Conservation (phyloP, 64 coral and sea anemone genomes). For the Dendronephthya gigantea region DNA sequence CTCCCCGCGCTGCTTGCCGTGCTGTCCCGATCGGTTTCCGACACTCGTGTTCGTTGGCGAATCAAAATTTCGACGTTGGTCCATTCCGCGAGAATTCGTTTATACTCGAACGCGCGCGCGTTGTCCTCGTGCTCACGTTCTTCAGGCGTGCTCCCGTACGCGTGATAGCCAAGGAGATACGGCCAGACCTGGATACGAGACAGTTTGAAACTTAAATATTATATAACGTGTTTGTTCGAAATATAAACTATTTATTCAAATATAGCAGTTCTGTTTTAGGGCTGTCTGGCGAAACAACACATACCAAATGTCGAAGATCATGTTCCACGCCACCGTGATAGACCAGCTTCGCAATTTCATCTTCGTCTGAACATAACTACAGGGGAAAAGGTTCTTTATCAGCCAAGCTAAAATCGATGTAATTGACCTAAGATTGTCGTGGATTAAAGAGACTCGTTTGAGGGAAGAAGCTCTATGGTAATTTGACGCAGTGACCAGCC, state of each 20-base stretch:
- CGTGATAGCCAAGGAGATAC: slow-evolving; percentile 72
- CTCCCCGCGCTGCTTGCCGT: slow-evolving; percentile 80
- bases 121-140: slow-evolving; percentile 46
- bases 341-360: slow-evolving; percentile 16
- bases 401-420: no score
- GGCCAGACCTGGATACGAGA: slow-evolving; percentile 73
- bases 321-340: slow-evolving; percentile 85
- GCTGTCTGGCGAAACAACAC: neutral
- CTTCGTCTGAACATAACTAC: neutral
- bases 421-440: no score
- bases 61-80: slow-evolving; percentile 70
- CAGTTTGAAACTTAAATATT: neutral
- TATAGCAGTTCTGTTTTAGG: no score
- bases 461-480: neutral
- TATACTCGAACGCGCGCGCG: slow-evolving; percentile 36
- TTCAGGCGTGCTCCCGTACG: slow-evolving; percentile 65
- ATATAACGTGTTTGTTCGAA: neutral
- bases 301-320: slow-evolving; percentile 70
- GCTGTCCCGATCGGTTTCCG: slow-evolving; percentile 59
- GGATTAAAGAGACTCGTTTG: no score
- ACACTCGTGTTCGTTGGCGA: slow-evolving; percentile 51
- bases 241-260: no score
- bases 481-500: no score
- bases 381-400: neutral
- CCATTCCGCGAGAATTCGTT: slow-evolving; percentile 60